These are phyloP conservation scores for Serrognathus titanus DNA, from an alignment of 2,888 invertebrate species.

Conservation along the genomic window DNA sequence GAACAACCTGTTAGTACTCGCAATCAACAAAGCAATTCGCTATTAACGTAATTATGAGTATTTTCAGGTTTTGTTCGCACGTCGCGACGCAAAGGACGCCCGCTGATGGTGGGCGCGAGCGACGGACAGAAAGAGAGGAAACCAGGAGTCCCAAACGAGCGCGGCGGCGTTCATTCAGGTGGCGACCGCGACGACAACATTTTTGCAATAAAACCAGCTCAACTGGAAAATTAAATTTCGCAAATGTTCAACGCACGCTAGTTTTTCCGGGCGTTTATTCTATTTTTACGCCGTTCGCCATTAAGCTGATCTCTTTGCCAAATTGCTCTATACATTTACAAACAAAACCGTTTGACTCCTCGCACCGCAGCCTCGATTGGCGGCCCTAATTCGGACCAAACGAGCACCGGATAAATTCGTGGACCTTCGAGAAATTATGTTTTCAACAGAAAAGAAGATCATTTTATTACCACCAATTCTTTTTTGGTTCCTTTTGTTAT, in stretches of 20 bases:
- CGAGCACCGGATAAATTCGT: too few species aligned
- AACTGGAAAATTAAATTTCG: conserved; percentile 49
- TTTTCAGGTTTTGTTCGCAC: conserved; percentile 6
- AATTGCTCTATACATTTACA: conserved; percentile 11
- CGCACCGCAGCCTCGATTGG: too few species aligned
- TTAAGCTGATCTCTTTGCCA: conserved; percentile 23
- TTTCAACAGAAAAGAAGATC: too few species aligned
- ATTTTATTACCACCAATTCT: too few species aligned
- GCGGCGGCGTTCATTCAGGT: background rate
- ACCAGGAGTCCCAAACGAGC: conserved; percentile 4
- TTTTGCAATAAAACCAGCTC: conserved; percentile 46
- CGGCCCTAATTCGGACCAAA: too few species aligned
- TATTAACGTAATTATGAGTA: conserved; percentile 22
- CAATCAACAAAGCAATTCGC: conserved; percentile 19
- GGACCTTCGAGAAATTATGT: too few species aligned
- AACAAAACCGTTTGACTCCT: too few species aligned
- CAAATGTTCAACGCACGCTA: conserved; percentile 44
- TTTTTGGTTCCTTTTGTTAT: too few species aligned
- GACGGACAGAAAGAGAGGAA: background rate
- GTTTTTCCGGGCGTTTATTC: conserved; percentile 40
- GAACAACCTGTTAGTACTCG: conserved; percentile 20
- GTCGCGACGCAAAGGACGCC: background rate
- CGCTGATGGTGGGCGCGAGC: background rate
- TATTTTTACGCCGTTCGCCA: conserved; percentile 22
- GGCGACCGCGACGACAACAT: conserved; percentile 24